These are phyloP conservation scores for Stratiolaelaps scimitus DNA, from an alignment of 1,140 invertebrate species.

Conservation along the genomic window DNA sequence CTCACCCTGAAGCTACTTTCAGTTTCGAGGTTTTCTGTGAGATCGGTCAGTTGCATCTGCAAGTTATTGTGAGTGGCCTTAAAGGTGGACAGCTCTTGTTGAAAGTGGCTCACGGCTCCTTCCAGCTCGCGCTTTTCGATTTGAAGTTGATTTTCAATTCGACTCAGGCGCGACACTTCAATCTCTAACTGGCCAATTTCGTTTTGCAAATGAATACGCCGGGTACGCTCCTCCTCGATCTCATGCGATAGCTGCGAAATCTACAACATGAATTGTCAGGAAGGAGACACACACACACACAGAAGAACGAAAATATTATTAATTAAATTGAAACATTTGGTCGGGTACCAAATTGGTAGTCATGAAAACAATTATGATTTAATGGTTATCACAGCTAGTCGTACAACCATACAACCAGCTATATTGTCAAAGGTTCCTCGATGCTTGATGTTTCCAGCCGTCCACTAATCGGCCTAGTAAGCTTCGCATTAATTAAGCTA, in stretches of 20 bases:
- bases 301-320: too few species aligned
- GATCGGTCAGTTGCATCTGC: slow-evolving; percentile 8
- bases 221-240: background rate
- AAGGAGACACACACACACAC: too few species aligned
- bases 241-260: slow-evolving; percentile 4
- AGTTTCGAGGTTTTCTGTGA: slow-evolving; percentile 22
- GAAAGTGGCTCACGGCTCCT: slow-evolving; percentile 18
- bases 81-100: slow-evolving; percentile 18
- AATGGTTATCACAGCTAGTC: too few species aligned
- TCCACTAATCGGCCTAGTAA: too few species aligned
- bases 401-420: too few species aligned
- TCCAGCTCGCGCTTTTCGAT: slow-evolving; percentile 23
- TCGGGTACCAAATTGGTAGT: too few species aligned
- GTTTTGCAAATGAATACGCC: slow-evolving; percentile 9
- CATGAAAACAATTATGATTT: too few species aligned
- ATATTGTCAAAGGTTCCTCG: too few species aligned
- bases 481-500: too few species aligned
- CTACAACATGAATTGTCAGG: background rate
- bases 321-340: too few species aligned
- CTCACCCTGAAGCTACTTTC: slow-evolving; percentile 24
- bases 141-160: slow-evolving; percentile 20
- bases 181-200: slow-evolving; percentile 17
- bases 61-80: slow-evolving; percentile 14
- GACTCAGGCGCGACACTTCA: slow-evolving; percentile 3
- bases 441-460: too few species aligned